These are phyloP conservation scores for Montipora cactus DNA, from an alignment of 64 coral and sea anemone genomes.

Conservation along the genomic window DNA sequence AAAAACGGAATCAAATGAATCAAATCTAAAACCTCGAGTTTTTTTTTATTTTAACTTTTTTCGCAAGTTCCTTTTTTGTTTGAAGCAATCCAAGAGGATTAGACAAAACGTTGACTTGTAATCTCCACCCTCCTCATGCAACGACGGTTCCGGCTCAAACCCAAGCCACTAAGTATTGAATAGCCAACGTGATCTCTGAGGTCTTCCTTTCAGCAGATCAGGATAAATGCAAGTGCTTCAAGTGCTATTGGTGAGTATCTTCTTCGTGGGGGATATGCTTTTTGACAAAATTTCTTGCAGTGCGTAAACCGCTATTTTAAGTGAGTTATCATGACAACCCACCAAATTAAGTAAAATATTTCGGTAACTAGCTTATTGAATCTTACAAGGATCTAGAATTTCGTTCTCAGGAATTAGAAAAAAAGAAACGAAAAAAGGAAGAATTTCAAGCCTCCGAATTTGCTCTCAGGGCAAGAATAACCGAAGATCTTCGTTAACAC, in stretches of 20 bases:
- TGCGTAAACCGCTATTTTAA: background rate
- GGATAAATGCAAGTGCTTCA: background rate
- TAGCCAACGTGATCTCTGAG: background rate
- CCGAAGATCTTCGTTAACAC: too few relatives aligned
- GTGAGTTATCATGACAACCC: background rate
- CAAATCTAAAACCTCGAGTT: too few relatives aligned
- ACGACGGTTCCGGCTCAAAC: background rate
- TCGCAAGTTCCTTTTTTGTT: background rate
- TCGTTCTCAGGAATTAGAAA: too few relatives aligned
- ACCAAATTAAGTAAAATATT: background rate
- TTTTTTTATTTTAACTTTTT: too few relatives aligned
- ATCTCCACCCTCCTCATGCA: background rate
- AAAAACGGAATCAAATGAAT: too few relatives aligned
- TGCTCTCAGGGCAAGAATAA: background rate
- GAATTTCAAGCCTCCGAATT: too few relatives aligned
- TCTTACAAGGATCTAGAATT: too few relatives aligned
- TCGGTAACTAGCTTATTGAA: too few relatives aligned
- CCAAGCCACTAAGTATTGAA: background rate
- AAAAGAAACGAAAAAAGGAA: too few relatives aligned
- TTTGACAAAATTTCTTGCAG: background rate
- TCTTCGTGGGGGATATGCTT: background rate
- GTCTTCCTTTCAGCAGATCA: constrained; percentile 8
- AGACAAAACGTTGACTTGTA: background rate
- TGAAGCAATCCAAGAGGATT: background rate
- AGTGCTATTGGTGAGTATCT: background rate